phyloP scores from a whole-genome alignment of 2,113 vertebrate genomes.

The Melanerpes formicivorus region DNA sequence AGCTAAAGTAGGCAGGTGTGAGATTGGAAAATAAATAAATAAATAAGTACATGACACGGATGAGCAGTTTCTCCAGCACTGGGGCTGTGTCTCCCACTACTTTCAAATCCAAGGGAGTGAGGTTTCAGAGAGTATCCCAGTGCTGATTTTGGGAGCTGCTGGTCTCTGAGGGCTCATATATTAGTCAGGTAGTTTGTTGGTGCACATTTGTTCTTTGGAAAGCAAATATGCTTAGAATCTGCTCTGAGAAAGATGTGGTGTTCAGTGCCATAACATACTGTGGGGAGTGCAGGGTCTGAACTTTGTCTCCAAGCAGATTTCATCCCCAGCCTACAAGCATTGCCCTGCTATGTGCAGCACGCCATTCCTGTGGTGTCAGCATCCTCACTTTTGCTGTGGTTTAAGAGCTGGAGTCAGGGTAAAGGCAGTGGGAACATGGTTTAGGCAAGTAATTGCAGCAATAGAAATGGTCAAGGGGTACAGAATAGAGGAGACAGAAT shows the following conservation, averaged over 20 bases:
- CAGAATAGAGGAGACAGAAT: background rate
- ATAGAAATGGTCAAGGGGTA: background rate
- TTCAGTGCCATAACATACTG: background rate
- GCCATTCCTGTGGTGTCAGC: rapidly evolving
- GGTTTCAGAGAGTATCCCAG: background rate
- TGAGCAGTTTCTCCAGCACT: background rate
- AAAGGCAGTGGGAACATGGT: background rate
- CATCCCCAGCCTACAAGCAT: background rate
- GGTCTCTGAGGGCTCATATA: background rate
- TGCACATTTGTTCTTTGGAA: background rate
- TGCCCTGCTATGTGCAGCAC: rapidly evolving
- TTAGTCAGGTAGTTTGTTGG: background rate
- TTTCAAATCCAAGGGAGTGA: background rate
- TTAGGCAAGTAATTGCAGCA: background rate
- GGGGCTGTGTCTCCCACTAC: background rate
- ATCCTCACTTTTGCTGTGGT: background rate
- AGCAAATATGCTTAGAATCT: background rate
- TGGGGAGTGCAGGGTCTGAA: background rate
- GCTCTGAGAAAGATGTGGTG: background rate
- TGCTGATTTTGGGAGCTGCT: background rate
- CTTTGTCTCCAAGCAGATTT: background rate
- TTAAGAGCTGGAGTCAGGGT: background rate
- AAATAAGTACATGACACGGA: background rate
- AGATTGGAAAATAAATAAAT: background rate
- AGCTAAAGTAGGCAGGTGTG: slow-evolving; percentile 38